Conservation (phyloP, 2,113 vertebrate species). For the Speoplatyrhinus poulsoni region DNA sequence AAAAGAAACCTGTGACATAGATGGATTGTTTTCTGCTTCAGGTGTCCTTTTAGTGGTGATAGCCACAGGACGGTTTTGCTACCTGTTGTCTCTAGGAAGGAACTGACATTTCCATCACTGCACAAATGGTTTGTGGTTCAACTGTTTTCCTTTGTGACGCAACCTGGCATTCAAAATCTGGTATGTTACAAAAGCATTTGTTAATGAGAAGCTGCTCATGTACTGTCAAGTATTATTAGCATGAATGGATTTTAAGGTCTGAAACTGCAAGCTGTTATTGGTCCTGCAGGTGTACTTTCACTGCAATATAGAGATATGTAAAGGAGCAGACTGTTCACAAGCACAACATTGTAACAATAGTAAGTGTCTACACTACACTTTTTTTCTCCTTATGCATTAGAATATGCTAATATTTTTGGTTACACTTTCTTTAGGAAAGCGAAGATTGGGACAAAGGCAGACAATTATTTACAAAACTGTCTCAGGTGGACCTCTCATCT, state of each 20-base stretch:
- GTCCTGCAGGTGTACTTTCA: slow-evolving; percentile 53
- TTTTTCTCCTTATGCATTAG: not conserved
- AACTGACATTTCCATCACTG: slow-evolving; percentile 59
- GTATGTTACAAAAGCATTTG: slow-evolving; percentile 12
- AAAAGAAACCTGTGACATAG: too few relatives aligned
- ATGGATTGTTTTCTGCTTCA: slow-evolving; percentile 23
- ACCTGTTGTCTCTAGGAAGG: slow-evolving; percentile 15
- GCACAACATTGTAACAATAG: slow-evolving; percentile 37
- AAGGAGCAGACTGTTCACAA: slow-evolving; percentile 40
- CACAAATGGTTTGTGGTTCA: slow-evolving; percentile 69
- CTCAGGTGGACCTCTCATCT: slow-evolving; percentile 39
- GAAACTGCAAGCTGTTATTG: not conserved
- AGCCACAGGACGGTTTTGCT: slow-evolving; percentile 63
- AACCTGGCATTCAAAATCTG: slow-evolving; percentile 22
- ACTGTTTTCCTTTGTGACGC: slow-evolving; percentile 70
- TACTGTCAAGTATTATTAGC: not conserved
- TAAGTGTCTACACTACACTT: slow-evolving; percentile 11
- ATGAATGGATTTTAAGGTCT: not conserved
- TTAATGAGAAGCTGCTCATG: not conserved
- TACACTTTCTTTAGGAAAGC: slow-evolving; percentile 22
- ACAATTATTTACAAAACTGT: slow-evolving; percentile 4
- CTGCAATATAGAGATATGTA: slow-evolving; percentile 55
- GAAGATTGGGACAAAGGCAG: slow-evolving; percentile 11
- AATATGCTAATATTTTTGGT: not conserved
- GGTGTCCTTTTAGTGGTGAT: slow-evolving; percentile 73